Base-by-base conservation (phyloP, 2,113 vertebrate genomes). In the Chaetodon auriga region DNA sequence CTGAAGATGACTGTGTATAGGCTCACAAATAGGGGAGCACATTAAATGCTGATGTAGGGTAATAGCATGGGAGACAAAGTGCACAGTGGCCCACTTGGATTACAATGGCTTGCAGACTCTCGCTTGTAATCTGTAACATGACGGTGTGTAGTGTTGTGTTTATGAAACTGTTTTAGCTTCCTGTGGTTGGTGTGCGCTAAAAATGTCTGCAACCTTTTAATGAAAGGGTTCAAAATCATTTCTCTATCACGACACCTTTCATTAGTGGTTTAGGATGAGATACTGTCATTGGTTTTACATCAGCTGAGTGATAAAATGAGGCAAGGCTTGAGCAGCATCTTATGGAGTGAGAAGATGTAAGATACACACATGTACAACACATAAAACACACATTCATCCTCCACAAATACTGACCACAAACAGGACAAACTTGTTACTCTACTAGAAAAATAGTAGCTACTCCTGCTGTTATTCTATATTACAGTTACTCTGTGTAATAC, bases 251-350 rank as follows among this genome's bases (percentile, higher is more conserved):
- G 21, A 68, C 43, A 18, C 16, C 72, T 2, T 49, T 10, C 23
- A 19, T 21, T 2, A 63, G n/a, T 61, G 48, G 57, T 48, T 57
- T 35, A 35, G 7, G 48, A 64, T 80, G 35, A 21, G 4, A 38
- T 57, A 19, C 38, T 60, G 8, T 13, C 10, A 35, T 23, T 53
- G 15, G 5, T 49, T 80, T 48, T 18, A 55, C 12, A n/a, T 70
- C 14, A 35, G 48, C 18, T 21, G 35, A 80, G 35, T 55, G 51
- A 77, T 51, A 60, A 41, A 74, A 79, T 64, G 48, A 87, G 78
- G 84, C 84, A 90, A 87, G 86, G 86, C 72, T 80, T 83, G 87
- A 88, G 90, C 88, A 84, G 80, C 72, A 80, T 83, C 57, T 80
- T 70, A 69, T 84, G 63, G 82, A 92, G 77, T 68, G 57, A 80